These are phyloP conservation scores for Melipona beecheii DNA, from an alignment of 2,888 invertebrate species.

Conservation along the genomic window DNA sequence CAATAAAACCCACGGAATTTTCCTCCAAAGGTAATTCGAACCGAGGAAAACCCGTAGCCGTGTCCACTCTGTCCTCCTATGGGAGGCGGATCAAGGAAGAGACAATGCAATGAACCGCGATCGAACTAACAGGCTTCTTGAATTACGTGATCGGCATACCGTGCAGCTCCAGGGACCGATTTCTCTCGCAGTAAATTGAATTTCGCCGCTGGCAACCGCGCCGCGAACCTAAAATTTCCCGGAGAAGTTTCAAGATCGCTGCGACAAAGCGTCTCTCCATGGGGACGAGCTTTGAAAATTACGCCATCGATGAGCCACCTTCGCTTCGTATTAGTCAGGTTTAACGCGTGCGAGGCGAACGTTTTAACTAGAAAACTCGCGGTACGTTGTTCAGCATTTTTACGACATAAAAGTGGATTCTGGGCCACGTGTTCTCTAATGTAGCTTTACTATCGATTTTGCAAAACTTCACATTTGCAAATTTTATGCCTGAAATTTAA, in stretches of 20 bases:
- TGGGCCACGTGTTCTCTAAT: not conserved
- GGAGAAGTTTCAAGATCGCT: not conserved
- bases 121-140: not conserved
- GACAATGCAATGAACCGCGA: not conserved
- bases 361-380: not conserved
- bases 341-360: not conserved
- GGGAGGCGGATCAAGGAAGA: not conserved
- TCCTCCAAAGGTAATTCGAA: not conserved
- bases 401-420: not conserved
- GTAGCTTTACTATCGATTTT: not conserved
- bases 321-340: not conserved
- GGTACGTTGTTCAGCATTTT: not conserved
- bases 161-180: not conserved
- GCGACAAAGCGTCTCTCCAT: not conserved
- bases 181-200: constrained; percentile 8
- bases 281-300: not conserved
- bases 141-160: constrained; percentile 17
- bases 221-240: not conserved
- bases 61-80: not conserved
- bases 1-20: not conserved
- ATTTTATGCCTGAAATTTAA: no score
- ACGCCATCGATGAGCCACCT: not conserved
- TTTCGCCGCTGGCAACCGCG: not conserved
- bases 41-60: not conserved
- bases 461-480: no score